Conservation (phyloP, 2,797 vertebrate species). For the Lacerta bilineata region DNA sequence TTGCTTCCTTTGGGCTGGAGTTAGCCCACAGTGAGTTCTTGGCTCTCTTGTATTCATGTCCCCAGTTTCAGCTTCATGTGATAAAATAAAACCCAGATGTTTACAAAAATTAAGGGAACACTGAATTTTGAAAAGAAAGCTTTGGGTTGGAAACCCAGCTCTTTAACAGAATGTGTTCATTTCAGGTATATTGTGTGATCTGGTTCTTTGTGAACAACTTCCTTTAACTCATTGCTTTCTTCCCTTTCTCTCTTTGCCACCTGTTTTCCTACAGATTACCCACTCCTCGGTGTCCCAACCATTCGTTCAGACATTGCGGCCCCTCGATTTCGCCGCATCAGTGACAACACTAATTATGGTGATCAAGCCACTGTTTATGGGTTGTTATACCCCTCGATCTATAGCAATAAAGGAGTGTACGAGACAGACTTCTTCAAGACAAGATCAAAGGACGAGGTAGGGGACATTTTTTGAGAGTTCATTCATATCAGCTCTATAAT, state of each 20-base stretch:
- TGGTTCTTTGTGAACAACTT: constrained; percentile 10
- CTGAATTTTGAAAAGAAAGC: neutral
- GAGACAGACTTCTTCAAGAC: constrained; percentile 84
- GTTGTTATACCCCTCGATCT: constrained; percentile 85
- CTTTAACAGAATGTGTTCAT: neutral
- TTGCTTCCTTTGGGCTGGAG: neutral
- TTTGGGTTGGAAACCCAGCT: neutral
- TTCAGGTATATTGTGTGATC: neutral
- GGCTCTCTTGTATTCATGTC: neutral
- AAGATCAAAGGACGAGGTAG: constrained; percentile 89
- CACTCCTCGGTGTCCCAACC: constrained; percentile 82
- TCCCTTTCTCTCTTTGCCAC: neutral
- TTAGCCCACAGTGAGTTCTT: neutral
- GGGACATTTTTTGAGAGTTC: constrained; percentile 15
- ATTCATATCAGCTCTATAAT: neutral
- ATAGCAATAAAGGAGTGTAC: constrained; percentile 81
- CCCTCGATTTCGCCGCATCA: constrained; percentile 81
- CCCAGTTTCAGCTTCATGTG: neutral
- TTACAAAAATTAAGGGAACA: neutral
- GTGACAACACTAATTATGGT: constrained; percentile 87
- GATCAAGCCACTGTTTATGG: constrained; percentile 77
- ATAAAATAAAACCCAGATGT: neutral
- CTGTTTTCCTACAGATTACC: constrained; percentile 76
- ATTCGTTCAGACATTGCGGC: constrained; percentile 84
- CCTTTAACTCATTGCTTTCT: constrained; percentile 4